Conservation (phyloP, 2,797 vertebrate species). For the Sebastes dallii region DNA sequence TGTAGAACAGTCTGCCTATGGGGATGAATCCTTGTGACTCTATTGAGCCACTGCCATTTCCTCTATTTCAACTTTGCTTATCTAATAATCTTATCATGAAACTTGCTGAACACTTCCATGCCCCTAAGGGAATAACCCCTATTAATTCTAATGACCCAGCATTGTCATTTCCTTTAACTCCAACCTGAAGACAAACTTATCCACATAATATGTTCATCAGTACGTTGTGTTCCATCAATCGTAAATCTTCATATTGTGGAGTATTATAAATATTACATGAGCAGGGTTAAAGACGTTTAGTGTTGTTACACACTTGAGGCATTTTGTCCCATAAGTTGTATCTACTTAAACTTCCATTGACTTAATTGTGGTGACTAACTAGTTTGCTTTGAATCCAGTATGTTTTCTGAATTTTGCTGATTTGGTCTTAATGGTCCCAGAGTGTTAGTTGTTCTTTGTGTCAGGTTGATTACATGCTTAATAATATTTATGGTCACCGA, state of each 20-base stretch:
- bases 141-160: background rate
- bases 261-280: background rate
- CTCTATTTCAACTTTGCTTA: background rate
- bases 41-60: background rate
- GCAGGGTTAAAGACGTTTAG: background rate
- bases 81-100: background rate
- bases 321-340: background rate
- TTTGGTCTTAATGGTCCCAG: background rate
- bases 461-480: conserved; percentile 8
- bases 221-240: background rate
- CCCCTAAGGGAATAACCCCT: background rate
- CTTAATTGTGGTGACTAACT: background rate
- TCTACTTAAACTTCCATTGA: background rate
- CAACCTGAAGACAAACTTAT: background rate
- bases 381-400: background rate
- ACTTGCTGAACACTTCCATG: background rate
- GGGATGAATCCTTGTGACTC: background rate
- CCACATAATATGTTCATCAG: background rate
- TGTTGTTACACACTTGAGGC: background rate
- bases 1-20: no score
- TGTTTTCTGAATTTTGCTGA: background rate
- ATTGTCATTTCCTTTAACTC: background rate
- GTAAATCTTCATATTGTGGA: background rate
- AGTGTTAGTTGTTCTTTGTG: background rate
- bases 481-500: conserved; percentile 1